Evolutionary conservation across 2,888 invertebrate species (phyloP), one percentile per base, ranked within the genome.

Genomic region (Nomada ruficornis): DNA sequence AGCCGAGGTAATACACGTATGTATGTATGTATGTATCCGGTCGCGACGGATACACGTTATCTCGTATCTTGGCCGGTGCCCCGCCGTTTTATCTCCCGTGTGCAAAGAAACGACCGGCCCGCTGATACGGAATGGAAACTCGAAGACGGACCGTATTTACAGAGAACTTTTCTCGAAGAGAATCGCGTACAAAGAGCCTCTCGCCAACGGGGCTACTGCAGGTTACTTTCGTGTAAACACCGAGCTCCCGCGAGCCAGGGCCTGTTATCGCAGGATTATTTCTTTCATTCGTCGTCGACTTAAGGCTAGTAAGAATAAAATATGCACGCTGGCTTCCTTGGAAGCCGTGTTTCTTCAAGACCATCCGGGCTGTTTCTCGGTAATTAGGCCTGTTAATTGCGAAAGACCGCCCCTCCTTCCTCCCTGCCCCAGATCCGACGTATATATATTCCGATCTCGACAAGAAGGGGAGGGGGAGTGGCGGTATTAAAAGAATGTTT

Each of bases 341-440:
- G 70, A 83, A 74, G 63, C 67, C 68, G 57, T 78, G 81, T 82
- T 78, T 77, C 85, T 85, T 86, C 81, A 65, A 74, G 72, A 60
- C 73, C 83, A 72, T 83, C 76, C 44, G 26, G 85, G 83, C 86
- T 83, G 83, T 87, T 91, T 88, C 84, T 80, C 76, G 84, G 88
- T 91, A 92, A 92, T 92, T 92, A 88, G 89, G 87, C 67, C 82
- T 70, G 90, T 91, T 92, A 92, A 92, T 92, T 92, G 91, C 89
- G 50, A 82, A 59, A 79, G 79, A 70, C 62, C 75, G 74, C 77
- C 80, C 64, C 65, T 72, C 65, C 73, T 82, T 74, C 68, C 74
- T 67, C 26, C 36, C 70, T 18, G 29, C n/a, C 54, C 47, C 74
- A 15, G n/a, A 64, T n/a, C 47, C 26, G 20, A 18, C 64, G 47